Percentiles rank a stretch among this genome's conserved stretches.
Conservation (phyloP, 2,113 vertebrate genomes). For the Ptyas mucosa region DNA sequence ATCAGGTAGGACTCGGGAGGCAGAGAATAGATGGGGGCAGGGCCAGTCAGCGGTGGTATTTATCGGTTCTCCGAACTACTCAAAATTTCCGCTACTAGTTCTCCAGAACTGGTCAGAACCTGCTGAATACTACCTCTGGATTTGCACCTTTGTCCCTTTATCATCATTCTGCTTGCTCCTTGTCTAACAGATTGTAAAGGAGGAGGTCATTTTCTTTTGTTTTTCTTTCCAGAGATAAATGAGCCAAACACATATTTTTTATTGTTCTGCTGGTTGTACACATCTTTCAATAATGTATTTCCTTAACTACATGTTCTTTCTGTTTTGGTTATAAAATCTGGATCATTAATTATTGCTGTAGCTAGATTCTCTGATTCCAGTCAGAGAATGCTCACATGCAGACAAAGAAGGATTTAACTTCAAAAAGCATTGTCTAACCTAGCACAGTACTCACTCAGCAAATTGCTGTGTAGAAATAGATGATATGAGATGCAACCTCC, state of each 20-base stretch:
- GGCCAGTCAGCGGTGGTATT: too few relatives aligned
- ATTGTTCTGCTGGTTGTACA: neutral
- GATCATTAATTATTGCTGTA: neutral
- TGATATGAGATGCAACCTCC: neutral
- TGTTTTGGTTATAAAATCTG: neutral
- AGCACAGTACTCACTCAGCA: neutral
- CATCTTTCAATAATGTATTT: neutral
- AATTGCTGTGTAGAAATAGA: neutral
- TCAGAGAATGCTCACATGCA: neutral
- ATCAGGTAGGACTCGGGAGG: too few relatives aligned
- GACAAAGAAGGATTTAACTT: neutral
- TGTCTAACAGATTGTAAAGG: neutral
- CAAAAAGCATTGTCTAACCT: neutral
- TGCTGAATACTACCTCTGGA: neutral
- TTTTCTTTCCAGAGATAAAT: neutral
- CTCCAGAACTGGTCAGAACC: too few relatives aligned
- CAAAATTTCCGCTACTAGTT: too few relatives aligned
- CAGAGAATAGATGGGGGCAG: too few relatives aligned
- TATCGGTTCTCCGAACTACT: too few relatives aligned
- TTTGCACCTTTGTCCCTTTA: neutral
- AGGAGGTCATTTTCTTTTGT: neutral
- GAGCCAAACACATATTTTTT: neutral
- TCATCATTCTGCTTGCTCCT: neutral
- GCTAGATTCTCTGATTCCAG: neutral
- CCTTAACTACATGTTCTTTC: neutral